phyloP scores from a whole-genome alignment of 2,888 invertebrate species.

The Caenorhabditis uteleia region DNA sequence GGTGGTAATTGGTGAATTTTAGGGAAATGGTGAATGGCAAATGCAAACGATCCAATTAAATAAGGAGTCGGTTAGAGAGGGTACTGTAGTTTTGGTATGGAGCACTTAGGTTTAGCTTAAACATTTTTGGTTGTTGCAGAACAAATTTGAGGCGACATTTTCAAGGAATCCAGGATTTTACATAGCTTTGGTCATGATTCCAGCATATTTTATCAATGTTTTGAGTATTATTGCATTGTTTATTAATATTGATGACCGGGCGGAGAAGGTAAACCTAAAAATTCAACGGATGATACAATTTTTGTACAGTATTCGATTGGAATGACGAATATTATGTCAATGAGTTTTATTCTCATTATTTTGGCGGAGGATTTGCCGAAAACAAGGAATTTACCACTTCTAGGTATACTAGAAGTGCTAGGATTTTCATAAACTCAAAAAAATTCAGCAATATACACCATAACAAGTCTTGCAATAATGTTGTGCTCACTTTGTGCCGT shows the following conservation, averaged over 20 bases:
- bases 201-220: background rate
- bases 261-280: too few relatives aligned
- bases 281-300: too few relatives aligned
- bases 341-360: background rate
- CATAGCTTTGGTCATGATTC: background rate
- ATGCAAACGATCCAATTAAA: constrained; percentile 20
- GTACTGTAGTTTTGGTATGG: too few relatives aligned
- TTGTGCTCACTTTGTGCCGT: background rate
- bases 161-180: background rate
- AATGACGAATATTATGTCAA: constrained; percentile 1
- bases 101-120: too few relatives aligned
- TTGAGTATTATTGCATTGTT: background rate
- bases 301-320: background rate
- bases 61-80: constrained; percentile 14
- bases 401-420: background rate
- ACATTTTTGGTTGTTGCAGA: too few relatives aligned
- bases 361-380: background rate
- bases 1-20: background rate
- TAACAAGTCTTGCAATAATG: background rate
- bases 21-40: constrained; percentile 34
- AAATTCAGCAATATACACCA: background rate
- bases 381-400: background rate
- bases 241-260: background rate
- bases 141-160: background rate
- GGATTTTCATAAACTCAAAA: background rate